Percentiles rank a stretch among this genome's conserved stretches.
Evolutionary conservation across 2,113 vertebrate species (phyloP).

Genomic region (Mesocricetus auratus): DNA sequence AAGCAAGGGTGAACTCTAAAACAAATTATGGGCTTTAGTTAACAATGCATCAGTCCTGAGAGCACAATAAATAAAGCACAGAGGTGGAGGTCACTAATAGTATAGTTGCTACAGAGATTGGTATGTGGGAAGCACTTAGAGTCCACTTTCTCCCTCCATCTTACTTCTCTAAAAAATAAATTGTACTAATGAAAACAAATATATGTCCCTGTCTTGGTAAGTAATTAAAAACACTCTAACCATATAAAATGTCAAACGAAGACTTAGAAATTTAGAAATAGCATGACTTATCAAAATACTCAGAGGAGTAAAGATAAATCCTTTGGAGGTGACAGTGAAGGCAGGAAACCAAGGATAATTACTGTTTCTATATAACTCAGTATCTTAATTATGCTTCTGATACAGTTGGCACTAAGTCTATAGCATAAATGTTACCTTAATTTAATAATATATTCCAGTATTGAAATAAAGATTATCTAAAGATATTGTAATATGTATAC

Average conservation of each 20-base stretch:
- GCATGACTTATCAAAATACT: background rate
- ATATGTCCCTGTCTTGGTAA: background rate
- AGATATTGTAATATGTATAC: background rate
- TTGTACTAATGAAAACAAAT: background rate
- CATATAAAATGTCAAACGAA: background rate
- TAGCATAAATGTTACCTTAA: slow-evolving; percentile 2
- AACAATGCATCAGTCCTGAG: background rate
- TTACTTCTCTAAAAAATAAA: background rate
- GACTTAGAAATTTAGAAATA: background rate
- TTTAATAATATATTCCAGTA: slow-evolving; percentile 18
- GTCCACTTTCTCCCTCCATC: background rate
- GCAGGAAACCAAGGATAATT: slow-evolving; percentile 5
- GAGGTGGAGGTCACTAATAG: background rate
- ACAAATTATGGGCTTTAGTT: background rate
- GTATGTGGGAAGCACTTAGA: background rate
- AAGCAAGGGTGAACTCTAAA: background rate
- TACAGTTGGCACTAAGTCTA: background rate
- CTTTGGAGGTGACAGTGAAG: background rate
- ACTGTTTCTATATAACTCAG: background rate
- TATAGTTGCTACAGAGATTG: background rate
- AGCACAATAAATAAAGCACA: background rate
- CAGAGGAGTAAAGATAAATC: background rate
- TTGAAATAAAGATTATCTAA: slow-evolving; percentile 38
- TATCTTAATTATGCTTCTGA: background rate
- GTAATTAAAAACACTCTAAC: background rate